Evolutionary conservation across 2,888 invertebrate species (phyloP), one percentile per base, ranked within the genome.

Genomic region (Eupithecia pulchellata): DNA sequence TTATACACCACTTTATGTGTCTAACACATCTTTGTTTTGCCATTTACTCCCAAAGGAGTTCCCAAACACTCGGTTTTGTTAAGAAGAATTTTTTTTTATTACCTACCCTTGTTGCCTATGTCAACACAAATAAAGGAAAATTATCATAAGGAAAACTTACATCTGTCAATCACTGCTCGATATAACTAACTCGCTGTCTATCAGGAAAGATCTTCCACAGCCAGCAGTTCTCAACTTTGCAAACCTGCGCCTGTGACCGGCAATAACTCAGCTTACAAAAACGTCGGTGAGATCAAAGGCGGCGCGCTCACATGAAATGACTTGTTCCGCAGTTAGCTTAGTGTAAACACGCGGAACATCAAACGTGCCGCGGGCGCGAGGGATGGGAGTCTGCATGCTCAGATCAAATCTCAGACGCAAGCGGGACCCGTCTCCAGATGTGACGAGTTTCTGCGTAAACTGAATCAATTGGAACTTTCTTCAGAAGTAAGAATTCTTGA

Each of bases 241-340:
- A 52, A 52, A 25, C 25, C 52, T 13, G 4, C 25, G 52, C 20
- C 47, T 75, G 79, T 77, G 77, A 63, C 75, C 83, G 81, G 85
- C 83, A 78, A 85, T 86, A 87, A 86, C 79, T 86, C 86, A 86
- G 78, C 86, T 79, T 82, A 86, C 85, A 89, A 90, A 89, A 89
- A 87, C 84, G 81, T 82, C 90, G 92, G 91, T 83, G 77, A 89
- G 89, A 91, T 93, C 91, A 93, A 93, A 93, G 77, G 83, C 88
- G 86, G 86, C 82, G 81, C 74, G 81, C 80, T 79, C 89, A 86
- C 84, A 87, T 87, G 88, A 90, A 91, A 93, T 89, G 91, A 91
- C 92, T 92, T 90, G 93, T 92, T 91, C 91, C 91, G 85, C 91
- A 88, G 92, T 92, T 89, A 89, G 91, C 89, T 89, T 89, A 91